A percentile compares a stretch with the other conserved stretches of the same genome.
Evolutionary conservation across 2,113 vertebrate species (phyloP).

Genomic region (Triplophysa rosa): DNA sequence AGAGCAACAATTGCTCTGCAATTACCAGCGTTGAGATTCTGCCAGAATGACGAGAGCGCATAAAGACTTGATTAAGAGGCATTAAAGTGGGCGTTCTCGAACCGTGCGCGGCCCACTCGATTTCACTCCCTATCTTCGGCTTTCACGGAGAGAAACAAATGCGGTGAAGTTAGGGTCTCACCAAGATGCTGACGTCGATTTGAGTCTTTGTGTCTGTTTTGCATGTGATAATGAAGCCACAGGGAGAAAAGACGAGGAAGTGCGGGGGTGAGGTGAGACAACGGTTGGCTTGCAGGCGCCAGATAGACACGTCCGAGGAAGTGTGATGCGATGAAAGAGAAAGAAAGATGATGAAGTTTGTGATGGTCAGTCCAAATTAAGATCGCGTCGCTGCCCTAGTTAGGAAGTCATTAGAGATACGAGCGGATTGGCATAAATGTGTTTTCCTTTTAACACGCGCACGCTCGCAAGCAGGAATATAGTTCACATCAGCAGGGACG

Average conservation of each 20-base stretch:
- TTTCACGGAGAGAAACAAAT: slow-evolving; percentile 8
- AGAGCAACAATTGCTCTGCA: not conserved
- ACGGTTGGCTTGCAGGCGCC: not conserved
- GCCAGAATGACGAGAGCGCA: not conserved
- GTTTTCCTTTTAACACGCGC: slow-evolving; percentile 45
- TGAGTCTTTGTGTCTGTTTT: slow-evolving; percentile 59
- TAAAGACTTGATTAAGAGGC: not conserved
- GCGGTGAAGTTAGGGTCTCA: slow-evolving; percentile 26
- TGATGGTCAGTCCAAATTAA: slow-evolving; percentile 72
- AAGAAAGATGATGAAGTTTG: slow-evolving; percentile 45
- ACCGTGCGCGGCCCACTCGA: not conserved
- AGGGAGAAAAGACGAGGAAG: slow-evolving; percentile 20
- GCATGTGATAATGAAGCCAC: slow-evolving; percentile 67
- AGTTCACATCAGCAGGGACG: slow-evolving; percentile 72
- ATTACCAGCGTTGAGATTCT: not conserved
- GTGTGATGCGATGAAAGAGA: slow-evolving; percentile 37
- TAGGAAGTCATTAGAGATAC: slow-evolving; percentile 67
- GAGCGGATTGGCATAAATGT: slow-evolving; percentile 62
- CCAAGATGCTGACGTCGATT: not conserved
- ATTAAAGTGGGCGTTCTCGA: not conserved
- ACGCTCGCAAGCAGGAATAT: slow-evolving; percentile 63
- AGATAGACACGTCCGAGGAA: not conserved
- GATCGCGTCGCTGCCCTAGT: slow-evolving; percentile 69
- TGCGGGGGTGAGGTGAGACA: not conserved
- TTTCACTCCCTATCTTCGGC: not conserved